Percentiles rank a stretch among this genome's conserved stretches.
Evolutionary conservation across 1,140 invertebrate genomes (phyloP).

Genomic region (Magallana angulata): DNA sequence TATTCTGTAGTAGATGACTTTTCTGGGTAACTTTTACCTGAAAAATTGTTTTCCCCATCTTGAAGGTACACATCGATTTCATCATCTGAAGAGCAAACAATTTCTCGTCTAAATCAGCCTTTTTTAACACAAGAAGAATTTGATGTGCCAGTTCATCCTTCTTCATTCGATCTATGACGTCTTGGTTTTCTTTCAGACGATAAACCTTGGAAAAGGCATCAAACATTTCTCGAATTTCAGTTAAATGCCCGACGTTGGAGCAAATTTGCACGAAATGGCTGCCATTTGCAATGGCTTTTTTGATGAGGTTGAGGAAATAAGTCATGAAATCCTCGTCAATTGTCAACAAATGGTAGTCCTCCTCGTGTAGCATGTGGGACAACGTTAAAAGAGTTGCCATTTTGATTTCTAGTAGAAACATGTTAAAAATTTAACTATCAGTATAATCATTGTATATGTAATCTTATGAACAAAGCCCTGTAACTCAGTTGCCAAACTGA

Average conservation of each 20-base stretch:
- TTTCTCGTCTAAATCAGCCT: not conserved
- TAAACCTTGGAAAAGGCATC: conserved; percentile 24
- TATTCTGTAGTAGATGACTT: no score
- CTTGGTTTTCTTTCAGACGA: conserved; percentile 29
- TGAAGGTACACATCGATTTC: conserved; percentile 3
- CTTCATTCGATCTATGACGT: conserved; percentile 22
- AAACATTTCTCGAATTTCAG: conserved; percentile 38
- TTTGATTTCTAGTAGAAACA: not conserved
- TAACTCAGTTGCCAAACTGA: no score
- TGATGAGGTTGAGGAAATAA: conserved; percentile 20
- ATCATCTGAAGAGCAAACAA: conserved; percentile 22
- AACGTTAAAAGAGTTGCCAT: conserved; percentile 22
- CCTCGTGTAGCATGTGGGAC: conserved; percentile 38
- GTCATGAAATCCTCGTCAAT: conserved; percentile 25
- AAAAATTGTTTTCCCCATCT: conserved; percentile 10
- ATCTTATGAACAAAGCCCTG: no score
- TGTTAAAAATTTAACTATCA: no score
- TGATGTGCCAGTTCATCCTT: not conserved
- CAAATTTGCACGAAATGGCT: conserved; percentile 16
- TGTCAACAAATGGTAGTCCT: not conserved
- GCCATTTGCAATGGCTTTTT: conserved; percentile 31
- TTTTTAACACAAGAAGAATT: not conserved
- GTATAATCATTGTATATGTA: no score
- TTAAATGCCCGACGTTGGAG: not conserved
- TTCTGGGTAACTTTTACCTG: not conserved